Evolutionary conservation across 1,140 invertebrate species (phyloP).

Genomic region (Pogonomyrmex barbatus): DNA sequence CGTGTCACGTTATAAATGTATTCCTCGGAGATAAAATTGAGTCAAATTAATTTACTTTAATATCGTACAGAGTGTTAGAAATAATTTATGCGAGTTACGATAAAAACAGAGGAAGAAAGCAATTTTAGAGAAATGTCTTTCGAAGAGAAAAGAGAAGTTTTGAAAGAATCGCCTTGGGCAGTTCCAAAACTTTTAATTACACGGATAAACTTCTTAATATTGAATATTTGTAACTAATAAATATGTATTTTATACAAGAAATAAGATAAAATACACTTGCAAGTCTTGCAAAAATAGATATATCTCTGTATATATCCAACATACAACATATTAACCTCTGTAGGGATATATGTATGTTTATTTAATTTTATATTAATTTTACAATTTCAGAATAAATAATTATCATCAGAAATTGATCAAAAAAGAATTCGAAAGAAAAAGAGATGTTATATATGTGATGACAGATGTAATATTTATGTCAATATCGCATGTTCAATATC

Average conservation of each 20-base stretch:
- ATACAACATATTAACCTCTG: too few species aligned
- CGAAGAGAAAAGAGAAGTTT: neutral
- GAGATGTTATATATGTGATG: too few species aligned
- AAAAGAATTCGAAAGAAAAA: too few species aligned
- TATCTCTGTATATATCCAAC: neutral
- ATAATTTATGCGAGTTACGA: neutral
- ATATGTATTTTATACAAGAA: neutral
- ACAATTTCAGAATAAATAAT: too few species aligned
- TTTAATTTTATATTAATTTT: too few species aligned
- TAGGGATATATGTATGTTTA: too few species aligned
- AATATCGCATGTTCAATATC: too few species aligned
- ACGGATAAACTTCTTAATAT: neutral
- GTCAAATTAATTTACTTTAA: neutral
- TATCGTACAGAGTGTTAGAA: neutral
- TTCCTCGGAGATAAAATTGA: slow-evolving; percentile 27
- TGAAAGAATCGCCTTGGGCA: neutral
- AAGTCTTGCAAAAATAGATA: neutral
- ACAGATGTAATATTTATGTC: too few species aligned
- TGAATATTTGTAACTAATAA: neutral
- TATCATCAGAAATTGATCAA: too few species aligned
- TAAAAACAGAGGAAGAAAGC: neutral
- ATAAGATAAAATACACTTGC: neutral
- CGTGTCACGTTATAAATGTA: slow-evolving; percentile 11
- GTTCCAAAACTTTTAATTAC: neutral
- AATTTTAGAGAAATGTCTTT: neutral